Evolutionary conservation across 2,797 vertebrate species (phyloP).

Genomic region (Oreochromis mossambicus): DNA sequence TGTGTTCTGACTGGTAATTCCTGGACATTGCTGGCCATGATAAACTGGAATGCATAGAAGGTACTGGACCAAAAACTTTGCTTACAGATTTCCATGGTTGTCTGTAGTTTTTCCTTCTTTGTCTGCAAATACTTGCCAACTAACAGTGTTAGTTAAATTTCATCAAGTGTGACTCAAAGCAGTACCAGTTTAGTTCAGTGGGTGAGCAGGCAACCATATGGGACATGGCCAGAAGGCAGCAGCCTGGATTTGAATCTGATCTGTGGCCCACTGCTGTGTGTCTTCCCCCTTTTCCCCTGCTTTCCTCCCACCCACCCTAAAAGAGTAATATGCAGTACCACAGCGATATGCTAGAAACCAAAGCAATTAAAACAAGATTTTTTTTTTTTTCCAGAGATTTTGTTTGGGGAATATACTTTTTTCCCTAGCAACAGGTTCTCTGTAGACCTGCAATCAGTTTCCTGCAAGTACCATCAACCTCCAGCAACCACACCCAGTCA

Average conservation of each 20-base stretch:
- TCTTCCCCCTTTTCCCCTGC: not conserved
- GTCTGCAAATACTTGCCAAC: fast-evolving
- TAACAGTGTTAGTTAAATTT: fast-evolving
- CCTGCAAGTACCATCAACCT: not conserved
- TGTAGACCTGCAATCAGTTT: not conserved
- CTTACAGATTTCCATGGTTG: not conserved
- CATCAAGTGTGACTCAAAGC: not conserved
- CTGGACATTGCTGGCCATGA: not conserved
- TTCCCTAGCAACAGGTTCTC: not conserved
- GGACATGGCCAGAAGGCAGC: not conserved
- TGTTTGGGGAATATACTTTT: not conserved
- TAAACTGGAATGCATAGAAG: not conserved
- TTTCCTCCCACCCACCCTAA: not conserved
- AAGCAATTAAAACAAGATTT: not conserved
- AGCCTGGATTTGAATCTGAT: not conserved
- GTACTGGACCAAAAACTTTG: not conserved
- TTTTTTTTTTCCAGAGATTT: not conserved
- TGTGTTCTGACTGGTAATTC: fast-evolving
- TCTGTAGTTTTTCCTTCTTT: not conserved
- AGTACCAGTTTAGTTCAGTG: not conserved
- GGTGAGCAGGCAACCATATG: fast-evolving
- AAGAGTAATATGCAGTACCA: fast-evolving
- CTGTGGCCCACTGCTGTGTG: not conserved
- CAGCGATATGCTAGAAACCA: not conserved
- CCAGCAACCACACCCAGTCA: not conserved